Evolutionary conservation across 1,140 invertebrate genomes (phyloP), one percentile per base, ranked within the genome.

Genomic region (Dendroctonus ponderosae): DNA sequence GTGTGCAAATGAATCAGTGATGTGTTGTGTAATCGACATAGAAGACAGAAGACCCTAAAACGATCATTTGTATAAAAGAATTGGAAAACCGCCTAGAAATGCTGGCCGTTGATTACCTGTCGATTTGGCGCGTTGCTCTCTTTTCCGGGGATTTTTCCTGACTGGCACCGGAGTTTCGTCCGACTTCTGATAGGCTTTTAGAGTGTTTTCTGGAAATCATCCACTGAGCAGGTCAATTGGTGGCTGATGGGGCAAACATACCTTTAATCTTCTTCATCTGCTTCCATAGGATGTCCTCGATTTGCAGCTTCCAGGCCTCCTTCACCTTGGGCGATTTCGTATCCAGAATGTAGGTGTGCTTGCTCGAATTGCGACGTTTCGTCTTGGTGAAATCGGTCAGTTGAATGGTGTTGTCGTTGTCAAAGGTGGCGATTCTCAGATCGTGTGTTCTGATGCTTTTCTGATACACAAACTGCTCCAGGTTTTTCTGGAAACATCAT

Each of bases 191-290:
- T 26, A 43, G 9, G 37, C 41, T 43, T 62, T 62, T 62, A 61
- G 15, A 2, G 44, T 50, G 39, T 61, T 43, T 37, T 52, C 49
- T 52, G 37, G 42, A 62, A 62, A 3, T 42, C 6, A 14, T 52
- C 6, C 2, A 15, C 7, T 53, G 41, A 52, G 8, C n/a, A 62
- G 42, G 8, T 51, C 7, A 11, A 6, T 6, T 52, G 14, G 6
- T 15, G 3, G 52, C 8, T 53, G 37, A n/a, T 11, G 2, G n/a
- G 2, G 39, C 6, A 3, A 8, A 43, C 43, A 9, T 52, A 76
- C 75, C 72, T 74, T 73, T 76, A 12, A 62, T 58, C 65, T 71
- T 69, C 37, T 69, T 46, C 39, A 76, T 57, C 63, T 76, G 74
- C 11, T 70, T 50, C 75, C 75, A 76, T 46, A 76, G 64, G 56